A percentile compares a stretch with the other conserved stretches of the same genome.
phyloP scores from a whole-genome alignment of 2,888 invertebrate species.

The Leptarthrus brevirostris region DNA sequence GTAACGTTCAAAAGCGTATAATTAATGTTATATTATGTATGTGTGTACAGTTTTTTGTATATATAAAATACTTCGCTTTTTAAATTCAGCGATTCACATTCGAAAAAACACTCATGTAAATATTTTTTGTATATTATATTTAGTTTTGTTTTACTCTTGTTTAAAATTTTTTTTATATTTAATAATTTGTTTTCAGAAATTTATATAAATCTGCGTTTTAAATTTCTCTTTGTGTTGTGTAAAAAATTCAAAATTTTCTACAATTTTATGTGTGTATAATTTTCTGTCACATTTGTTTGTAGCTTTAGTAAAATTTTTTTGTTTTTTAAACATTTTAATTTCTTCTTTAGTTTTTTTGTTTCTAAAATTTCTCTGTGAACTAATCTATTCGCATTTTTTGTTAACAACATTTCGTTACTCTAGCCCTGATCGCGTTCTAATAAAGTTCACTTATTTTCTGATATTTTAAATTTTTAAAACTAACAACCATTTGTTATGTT shows the following conservation, averaged over 20 bases:
- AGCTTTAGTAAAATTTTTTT: background rate
- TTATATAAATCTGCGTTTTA: slow-evolving; percentile 5
- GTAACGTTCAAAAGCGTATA: background rate
- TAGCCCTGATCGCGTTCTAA: slow-evolving; percentile 25
- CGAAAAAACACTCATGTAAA: background rate
- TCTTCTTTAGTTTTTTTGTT: background rate
- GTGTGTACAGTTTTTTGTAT: background rate
- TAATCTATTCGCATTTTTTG: background rate
- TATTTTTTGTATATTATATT: slow-evolving; percentile 1
- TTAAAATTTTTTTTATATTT: background rate
- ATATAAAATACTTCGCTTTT: slow-evolving; percentile 1
- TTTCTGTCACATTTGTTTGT: background rate
- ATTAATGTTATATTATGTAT: background rate
- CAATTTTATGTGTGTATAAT: background rate
- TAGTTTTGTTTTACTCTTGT: background rate
- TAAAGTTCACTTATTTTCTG: slow-evolving; percentile 1
- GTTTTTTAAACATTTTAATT: background rate
- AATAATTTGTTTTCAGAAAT: background rate
- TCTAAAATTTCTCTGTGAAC: background rate
- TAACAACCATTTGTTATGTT: background rate
- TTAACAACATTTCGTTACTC: slow-evolving; percentile 13
- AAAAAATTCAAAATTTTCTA: background rate
- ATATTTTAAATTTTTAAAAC: background rate
- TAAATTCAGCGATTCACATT: slow-evolving; percentile 1
- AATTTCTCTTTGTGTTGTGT: background rate